Evolutionary conservation across 2,797 vertebrate genomes (phyloP).

Genomic region (Anolis apletophallus): DNA sequence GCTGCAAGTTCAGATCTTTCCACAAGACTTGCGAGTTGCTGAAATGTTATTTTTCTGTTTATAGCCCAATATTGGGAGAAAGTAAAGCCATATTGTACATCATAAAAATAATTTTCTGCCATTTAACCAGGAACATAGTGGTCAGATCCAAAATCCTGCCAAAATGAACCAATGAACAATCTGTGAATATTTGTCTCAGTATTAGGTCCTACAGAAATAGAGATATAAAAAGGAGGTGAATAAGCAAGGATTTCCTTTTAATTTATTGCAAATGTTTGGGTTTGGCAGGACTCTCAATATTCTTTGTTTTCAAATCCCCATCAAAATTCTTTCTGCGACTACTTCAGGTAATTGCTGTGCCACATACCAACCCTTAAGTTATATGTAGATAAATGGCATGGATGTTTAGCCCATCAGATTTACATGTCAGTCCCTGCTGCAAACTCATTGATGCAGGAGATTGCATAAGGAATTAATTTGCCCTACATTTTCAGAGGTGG

Average conservation of each 20-base stretch:
- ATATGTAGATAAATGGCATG: conserved; percentile 27
- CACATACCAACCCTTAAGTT: conserved; percentile 23
- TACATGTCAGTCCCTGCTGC: conserved; percentile 23
- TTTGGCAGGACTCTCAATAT: conserved; percentile 41
- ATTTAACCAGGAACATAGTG: conserved; percentile 26
- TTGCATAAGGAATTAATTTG: conserved; percentile 41
- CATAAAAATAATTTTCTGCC: conserved; percentile 20
- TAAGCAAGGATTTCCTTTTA: conserved; percentile 14
- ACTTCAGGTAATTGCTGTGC: conserved; percentile 44
- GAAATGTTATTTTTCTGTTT: conserved; percentile 21
- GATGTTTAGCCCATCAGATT: conserved; percentile 42
- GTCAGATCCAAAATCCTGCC: conserved; percentile 16
- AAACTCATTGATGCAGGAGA: conserved; percentile 17
- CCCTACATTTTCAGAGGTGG: conserved; percentile 44
- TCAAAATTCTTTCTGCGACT: conserved; percentile 38
- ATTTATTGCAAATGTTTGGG: conserved; percentile 59
- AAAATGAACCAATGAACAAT: conserved; percentile 5
- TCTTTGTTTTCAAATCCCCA: conserved; percentile 50
- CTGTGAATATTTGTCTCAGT: conserved; percentile 46
- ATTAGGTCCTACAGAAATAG: conserved; percentile 47
- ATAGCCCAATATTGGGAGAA: conserved; percentile 1
- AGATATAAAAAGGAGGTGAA: conserved; percentile 44
- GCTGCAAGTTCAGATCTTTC: not conserved
- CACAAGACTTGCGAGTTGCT: conserved; percentile 15
- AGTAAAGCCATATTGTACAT: conserved; percentile 21